Base-by-base conservation (phyloP, 2,797 vertebrate species). In the Glyptemys insculpta region DNA sequence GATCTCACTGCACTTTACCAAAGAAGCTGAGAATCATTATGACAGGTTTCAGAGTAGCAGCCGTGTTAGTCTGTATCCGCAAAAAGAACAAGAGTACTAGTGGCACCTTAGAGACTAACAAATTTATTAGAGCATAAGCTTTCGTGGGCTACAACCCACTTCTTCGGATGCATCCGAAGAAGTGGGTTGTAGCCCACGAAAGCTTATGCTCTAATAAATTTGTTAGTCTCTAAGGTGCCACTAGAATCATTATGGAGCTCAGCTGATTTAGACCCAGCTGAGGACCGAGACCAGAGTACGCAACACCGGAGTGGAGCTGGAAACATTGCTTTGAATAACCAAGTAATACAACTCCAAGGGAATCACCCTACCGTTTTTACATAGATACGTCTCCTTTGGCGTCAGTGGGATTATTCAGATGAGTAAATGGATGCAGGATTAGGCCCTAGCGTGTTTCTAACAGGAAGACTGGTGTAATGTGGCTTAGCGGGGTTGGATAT, bases 391-490 rank as follows among this genome's bases (percentile, higher is more conserved):
- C 4, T 41, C 27, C 62, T 65, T 1, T 1, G 16, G 72, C 49
- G 4, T 0, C 0, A 76, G 14, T 0, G 0, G 0, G 1, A 8
- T 0, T 2, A 56, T 0, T 2, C 16, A 41, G 50, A 34, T 3
- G 27, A n/a, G 81, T 56, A 44, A 25, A 57, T 37, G 27, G 47
- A 52, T 29, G n/a, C 81, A 49, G n/a, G 18, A 54, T 81, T 21
- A 37, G 68, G 81, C 16, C 11, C 31, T 11, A 76, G 25, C 23
- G 50, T 79, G 18, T 49, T 78, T 59, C 88, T 92, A 83, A 87
- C 86, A 83, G 52, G 83, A 21, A 56, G 6, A 5, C 74, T 44
- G 49, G 91, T 54, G 85, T 62, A 25, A 56, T 15, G 37, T 49
- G 27, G 15, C 81, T 31, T 37, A 8, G 50, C 12, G 49, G 27